phyloP scores from a whole-genome alignment of 1,140 invertebrate species.

The Anoplophora glabripennis region DNA sequence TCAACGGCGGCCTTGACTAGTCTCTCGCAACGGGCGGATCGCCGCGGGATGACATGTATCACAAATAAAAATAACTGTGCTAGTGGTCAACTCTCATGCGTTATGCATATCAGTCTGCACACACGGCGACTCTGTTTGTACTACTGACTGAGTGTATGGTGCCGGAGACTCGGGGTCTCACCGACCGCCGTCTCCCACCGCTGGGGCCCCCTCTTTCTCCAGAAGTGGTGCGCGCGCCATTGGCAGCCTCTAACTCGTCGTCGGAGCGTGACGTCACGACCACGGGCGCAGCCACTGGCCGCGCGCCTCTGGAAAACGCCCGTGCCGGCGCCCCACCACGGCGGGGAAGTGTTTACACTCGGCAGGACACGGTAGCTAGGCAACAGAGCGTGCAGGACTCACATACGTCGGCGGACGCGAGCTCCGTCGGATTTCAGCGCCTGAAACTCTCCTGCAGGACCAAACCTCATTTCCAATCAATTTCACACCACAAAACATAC shows the following conservation, averaged over 20 bases:
- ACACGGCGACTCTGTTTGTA: conserved; percentile 47
- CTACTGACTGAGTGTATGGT: conserved; percentile 35
- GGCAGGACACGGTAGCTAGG: conserved; percentile 47
- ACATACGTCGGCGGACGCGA: conserved; percentile 29
- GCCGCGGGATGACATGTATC: conserved; percentile 16
- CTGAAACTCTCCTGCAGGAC: no score
- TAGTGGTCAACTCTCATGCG: conserved; percentile 36
- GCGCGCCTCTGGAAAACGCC: conserved; percentile 47
- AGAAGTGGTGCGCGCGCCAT: conserved; percentile 31
- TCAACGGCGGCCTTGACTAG: not conserved
- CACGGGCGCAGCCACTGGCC: conserved; percentile 33
- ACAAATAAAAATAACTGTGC: conserved; percentile 10
- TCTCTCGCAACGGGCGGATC: conserved; percentile 1
- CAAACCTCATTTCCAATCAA: no score
- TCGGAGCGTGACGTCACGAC: conserved; percentile 35
- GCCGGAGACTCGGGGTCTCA: conserved; percentile 24
- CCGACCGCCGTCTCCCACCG: conserved; percentile 22
- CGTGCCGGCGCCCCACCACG: conserved; percentile 32
- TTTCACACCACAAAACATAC: no score
- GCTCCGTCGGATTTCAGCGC: no score
- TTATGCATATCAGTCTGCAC: conserved; percentile 53
- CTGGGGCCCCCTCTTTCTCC: conserved; percentile 14
- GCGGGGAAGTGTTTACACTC: conserved; percentile 51
- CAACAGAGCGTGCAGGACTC: conserved; percentile 43
- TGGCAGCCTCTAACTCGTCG: conserved; percentile 28